Evolutionary conservation across 2,113 vertebrate genomes (phyloP), one percentile per base, ranked within the genome.

Genomic region (Arothron firmamentum): DNA sequence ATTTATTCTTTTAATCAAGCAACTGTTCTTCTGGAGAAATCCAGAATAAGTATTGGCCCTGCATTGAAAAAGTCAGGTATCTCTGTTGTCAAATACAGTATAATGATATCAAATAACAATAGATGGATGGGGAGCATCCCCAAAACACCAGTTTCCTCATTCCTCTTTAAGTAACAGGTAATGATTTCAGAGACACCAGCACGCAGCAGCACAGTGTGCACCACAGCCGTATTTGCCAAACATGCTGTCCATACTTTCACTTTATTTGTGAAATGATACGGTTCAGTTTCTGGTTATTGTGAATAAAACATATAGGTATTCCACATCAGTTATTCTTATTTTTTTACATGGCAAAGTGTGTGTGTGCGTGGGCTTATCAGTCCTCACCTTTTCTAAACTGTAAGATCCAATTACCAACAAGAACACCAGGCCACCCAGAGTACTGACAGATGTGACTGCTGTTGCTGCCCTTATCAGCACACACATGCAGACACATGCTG

Each of bases 391-490:
- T 56, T 72, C 83, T 84, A 84, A 89, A 90, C 85, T 86, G 83
- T 85, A 78, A 88, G 87, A 90, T 88, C 83, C 79, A 87, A 87
- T 90, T 90, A 90, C 87, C 62, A 67, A 83, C 77, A 90, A 87
- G 85, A 90, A 88, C 72, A 80, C 54, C 65, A 76, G 87, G 86
- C 88, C 89, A 89, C 88, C 86, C 89, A 88, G 62, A 64, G 59
- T 61, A 88, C 74, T 85, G 87, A 90, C 88, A 89, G 79, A 85
- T 77, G 80, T 74, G 74, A 57, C 72, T 78, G 73, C 82, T 74
- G 59, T 72, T 73, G 57, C 75, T 72, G 19, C 88, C 83, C 82
- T 76, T 83, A 87, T 89, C 81, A 83, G 72, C 79, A 86, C 52
- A 49, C 60, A 65, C 43, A 57, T 18, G 46, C 23, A 53, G 45